These are phyloP conservation scores for Anthopleura xanthogrammica DNA, from an alignment of 92 coral and sea anemone genomes.

Conservation along the genomic window DNA sequence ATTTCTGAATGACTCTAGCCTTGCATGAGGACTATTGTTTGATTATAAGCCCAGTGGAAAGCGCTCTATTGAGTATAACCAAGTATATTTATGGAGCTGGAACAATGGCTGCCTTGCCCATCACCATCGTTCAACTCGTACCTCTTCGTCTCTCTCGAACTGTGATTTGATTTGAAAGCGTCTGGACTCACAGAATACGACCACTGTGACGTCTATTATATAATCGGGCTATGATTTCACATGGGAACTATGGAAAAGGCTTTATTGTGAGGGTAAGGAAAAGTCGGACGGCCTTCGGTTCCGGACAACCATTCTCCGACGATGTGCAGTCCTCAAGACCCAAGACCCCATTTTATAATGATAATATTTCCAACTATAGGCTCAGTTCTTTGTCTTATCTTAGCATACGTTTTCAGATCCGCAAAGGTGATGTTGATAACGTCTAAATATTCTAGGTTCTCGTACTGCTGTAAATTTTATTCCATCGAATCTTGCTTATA, in stretches of 20 bases:
- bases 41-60: neutral
- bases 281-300: slow-evolving; percentile 37
- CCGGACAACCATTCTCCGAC: slow-evolving; percentile 31
- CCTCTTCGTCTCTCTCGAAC: slow-evolving; percentile 8
- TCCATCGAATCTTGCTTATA: neutral
- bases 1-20: slow-evolving; percentile 25
- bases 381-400: neutral
- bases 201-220: slow-evolving; percentile 7
- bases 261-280: neutral
- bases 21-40: slow-evolving; percentile 27
- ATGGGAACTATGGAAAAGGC: slow-evolving; percentile 1
- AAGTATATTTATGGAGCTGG: slow-evolving; percentile 27
- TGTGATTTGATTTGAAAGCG: neutral
- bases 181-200: neutral
- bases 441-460: neutral
- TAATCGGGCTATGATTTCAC: slow-evolving; percentile 8
- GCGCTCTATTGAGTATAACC: neutral
- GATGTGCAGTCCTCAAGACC: slow-evolving; percentile 19
- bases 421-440: neutral
- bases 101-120: slow-evolving; percentile 58
- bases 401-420: neutral
- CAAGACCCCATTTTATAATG: slow-evolving; percentile 12
- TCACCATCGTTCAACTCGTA: slow-evolving; percentile 6
- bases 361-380: neutral
- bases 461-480: neutral